Conservation (phyloP, 2,888 invertebrate species). For the Branchellion lobata region DNA sequence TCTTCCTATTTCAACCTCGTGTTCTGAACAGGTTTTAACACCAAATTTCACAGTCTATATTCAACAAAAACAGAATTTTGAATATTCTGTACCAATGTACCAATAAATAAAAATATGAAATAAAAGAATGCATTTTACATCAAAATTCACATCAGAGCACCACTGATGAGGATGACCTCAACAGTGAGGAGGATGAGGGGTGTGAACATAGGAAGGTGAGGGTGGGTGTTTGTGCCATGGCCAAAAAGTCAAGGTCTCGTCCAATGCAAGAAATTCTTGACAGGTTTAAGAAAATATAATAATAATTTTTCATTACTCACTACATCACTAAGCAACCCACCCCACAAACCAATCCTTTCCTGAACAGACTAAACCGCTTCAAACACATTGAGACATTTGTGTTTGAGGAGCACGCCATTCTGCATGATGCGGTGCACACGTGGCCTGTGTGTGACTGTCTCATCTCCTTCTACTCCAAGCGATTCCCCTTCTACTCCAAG, state of each 20-base stretch:
- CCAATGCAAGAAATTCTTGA: conserved; percentile 98
- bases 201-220: conserved; percentile 65
- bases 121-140: no score
- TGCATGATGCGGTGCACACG: conserved; percentile 91
- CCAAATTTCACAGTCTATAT: no score
- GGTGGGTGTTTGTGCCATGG: conserved; percentile 99
- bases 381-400: conserved; percentile 66
- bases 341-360: no score
- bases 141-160: no score
- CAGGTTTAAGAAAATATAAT: background rate
- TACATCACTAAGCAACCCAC: no score
- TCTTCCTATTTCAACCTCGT: conserved; percentile 44
- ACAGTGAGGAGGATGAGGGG: conserved; percentile 25
- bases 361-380: conserved; percentile 72
- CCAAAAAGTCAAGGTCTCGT: conserved; percentile 96
- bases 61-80: no score
- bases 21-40: conserved; percentile 44
- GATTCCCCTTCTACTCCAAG: conserved; percentile 94
- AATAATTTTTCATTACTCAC: background rate
- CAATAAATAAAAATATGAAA: no score
- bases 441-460: conserved; percentile 98
- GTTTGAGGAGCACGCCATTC: conserved; percentile 92
- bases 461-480: conserved; percentile 96
- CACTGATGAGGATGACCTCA: conserved; percentile 34
- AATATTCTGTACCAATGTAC: no score